A percentile compares a stretch with the other conserved stretches of the same genome.
Evolutionary conservation across 2,888 invertebrate species (phyloP).

Genomic region (Drosophila ezoana): DNA sequence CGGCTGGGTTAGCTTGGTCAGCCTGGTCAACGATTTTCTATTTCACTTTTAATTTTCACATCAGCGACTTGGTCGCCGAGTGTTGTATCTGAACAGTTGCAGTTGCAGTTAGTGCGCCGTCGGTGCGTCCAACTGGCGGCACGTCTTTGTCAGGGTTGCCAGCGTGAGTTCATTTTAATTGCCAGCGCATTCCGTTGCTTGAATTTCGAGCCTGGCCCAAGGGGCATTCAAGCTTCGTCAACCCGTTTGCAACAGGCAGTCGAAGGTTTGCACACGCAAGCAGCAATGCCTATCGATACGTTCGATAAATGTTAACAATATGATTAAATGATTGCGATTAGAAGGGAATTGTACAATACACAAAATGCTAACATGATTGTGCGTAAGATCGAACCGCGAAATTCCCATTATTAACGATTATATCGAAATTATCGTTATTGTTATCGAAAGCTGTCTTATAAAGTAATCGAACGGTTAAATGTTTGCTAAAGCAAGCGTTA

Average conservation of each 20-base stretch:
- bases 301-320: constrained; percentile 10
- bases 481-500: too few relatives aligned
- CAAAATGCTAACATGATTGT: too few relatives aligned
- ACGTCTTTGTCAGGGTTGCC: constrained; percentile 74
- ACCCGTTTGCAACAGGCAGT: constrained; percentile 35
- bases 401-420: too few relatives aligned
- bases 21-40: constrained; percentile 29
- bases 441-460: too few relatives aligned
- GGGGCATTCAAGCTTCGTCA: constrained; percentile 41
- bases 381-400: too few relatives aligned
- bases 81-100: constrained; percentile 43
- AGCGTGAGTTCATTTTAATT: constrained; percentile 80
- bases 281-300: constrained; percentile 22
- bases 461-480: too few relatives aligned
- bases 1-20: constrained; percentile 22
- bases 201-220: constrained; percentile 29
- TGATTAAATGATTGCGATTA: neutral
- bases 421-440: too few relatives aligned
- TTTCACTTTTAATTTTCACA: constrained; percentile 50
- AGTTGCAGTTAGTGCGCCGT: constrained; percentile 46
- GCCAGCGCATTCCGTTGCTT: constrained; percentile 64
- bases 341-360: too few relatives aligned
- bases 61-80: constrained; percentile 18
- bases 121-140: constrained; percentile 51
- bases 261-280: constrained; percentile 27